These are phyloP conservation scores for Pentamera pediparva DNA, from an alignment of 53 echinoderm and acorn worm species.

Conservation along the genomic window DNA sequence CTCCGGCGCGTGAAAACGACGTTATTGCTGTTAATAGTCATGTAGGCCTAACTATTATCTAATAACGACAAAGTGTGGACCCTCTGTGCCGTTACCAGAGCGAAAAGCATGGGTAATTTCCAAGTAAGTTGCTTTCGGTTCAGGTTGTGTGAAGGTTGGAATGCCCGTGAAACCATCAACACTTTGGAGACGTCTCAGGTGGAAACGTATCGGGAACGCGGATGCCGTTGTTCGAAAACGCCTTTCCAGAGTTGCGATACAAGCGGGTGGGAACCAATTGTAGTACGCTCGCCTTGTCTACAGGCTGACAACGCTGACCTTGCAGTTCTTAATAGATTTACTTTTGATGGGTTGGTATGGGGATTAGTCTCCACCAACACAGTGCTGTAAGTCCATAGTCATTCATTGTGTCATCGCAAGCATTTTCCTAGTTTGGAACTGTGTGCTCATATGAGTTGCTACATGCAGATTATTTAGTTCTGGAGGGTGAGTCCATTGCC, in stretches of 20 bases:
- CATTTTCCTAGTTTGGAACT: no score
- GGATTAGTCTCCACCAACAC: no score
- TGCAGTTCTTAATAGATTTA: constrained; percentile 16
- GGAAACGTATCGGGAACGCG: background rate
- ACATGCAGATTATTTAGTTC: no score
- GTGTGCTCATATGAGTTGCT: no score
- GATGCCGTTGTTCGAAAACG: constrained; percentile 21
- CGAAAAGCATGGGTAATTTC: constrained; percentile 1
- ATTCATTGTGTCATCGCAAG: no score
- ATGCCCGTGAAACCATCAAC: background rate
- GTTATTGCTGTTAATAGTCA: background rate
- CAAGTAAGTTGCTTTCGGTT: background rate
- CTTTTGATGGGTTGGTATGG: no score
- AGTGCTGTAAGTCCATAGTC: no score
- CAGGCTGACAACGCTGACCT: constrained; percentile 11
- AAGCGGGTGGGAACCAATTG: constrained; percentile 34
- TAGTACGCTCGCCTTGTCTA: background rate
- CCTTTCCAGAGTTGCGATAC: constrained; percentile 22
- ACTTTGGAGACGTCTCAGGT: constrained; percentile 42
- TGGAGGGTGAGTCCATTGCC: no score
- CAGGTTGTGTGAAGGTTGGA: background rate
- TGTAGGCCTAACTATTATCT: no score
- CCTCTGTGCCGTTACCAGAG: constrained; percentile 21
- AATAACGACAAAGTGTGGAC: constrained; percentile 20
- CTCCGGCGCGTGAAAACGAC: background rate